phyloP scores from a whole-genome alignment of 2,888 invertebrate genomes.

The Acleris holmiana region DNA sequence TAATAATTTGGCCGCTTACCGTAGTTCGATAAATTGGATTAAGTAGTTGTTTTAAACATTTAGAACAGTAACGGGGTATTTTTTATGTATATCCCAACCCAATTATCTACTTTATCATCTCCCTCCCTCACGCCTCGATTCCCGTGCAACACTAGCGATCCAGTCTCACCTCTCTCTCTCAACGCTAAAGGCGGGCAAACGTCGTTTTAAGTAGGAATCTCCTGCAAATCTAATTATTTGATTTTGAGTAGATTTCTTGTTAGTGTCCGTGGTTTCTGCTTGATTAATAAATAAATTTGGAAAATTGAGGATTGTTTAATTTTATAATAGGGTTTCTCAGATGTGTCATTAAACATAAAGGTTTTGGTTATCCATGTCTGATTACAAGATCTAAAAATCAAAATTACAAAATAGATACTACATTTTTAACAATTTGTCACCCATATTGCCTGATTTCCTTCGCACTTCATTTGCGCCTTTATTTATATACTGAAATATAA shows the following conservation, averaged over 20 bases:
- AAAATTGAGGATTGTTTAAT: not conserved
- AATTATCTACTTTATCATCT: not conserved
- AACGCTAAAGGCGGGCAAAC: slow-evolving; percentile 52
- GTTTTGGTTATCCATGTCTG: too few relatives aligned
- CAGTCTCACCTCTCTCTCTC: slow-evolving; percentile 36
- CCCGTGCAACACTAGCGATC: slow-evolving; percentile 1
- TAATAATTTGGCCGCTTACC: too few relatives aligned
- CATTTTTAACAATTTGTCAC: too few relatives aligned
- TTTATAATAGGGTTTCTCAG: too few relatives aligned
- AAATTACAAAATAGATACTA: too few relatives aligned
- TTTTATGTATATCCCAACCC: not conserved
- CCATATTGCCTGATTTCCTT: too few relatives aligned
- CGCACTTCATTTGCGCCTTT: too few relatives aligned
- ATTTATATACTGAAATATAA: too few relatives aligned
- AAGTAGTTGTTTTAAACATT: too few relatives aligned
- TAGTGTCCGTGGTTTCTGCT: not conserved
- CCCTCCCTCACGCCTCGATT: not conserved
- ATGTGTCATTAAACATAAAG: too few relatives aligned
- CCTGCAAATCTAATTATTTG: slow-evolving; percentile 53
- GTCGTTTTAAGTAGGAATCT: slow-evolving; percentile 60
- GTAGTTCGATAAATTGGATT: too few relatives aligned
- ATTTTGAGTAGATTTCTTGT: slow-evolving; percentile 42
- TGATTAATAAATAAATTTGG: not conserved
- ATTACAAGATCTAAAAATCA: too few relatives aligned
- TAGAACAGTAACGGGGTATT: not conserved